Conservation (phyloP, 1,140 invertebrate genomes). For the Himalopsyche phryganea region DNA sequence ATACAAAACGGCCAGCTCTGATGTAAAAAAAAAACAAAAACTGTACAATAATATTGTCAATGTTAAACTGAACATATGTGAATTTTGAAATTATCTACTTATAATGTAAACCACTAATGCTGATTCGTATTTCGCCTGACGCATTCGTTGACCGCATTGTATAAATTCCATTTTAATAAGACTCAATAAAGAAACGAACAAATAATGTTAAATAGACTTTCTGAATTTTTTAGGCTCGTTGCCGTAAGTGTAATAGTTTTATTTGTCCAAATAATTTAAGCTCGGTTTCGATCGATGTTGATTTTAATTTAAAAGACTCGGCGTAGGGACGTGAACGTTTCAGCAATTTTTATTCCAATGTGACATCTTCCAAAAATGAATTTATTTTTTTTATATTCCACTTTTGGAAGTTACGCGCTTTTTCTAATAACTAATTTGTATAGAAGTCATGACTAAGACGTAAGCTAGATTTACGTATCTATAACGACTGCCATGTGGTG, state of each 20-base stretch:
- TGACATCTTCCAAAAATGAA: slow-evolving; percentile 12
- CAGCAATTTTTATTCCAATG: slow-evolving; percentile 12
- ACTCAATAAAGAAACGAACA: no score
- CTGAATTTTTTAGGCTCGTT: background rate
- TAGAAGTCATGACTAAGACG: background rate
- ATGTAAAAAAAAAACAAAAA: background rate
- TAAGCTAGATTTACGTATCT: background rate
- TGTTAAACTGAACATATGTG: no score
- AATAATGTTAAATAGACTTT: no score
- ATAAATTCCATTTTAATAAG: slow-evolving; percentile 5
- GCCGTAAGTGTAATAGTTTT: slow-evolving; percentile 6
- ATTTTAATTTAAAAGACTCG: no score
- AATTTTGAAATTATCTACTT: no score
- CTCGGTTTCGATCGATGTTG: no score
- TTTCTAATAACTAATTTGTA: background rate
- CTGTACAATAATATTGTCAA: no score
- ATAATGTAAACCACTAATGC: no score
- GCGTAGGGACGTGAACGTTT: background rate
- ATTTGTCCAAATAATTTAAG: slow-evolving; percentile 10
- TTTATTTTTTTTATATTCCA: slow-evolving; percentile 17
- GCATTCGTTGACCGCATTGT: no score
- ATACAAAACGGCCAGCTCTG: slow-evolving; percentile 28
- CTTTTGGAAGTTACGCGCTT: background rate
- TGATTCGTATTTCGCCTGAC: no score
- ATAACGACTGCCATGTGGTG: slow-evolving; percentile 7